Conservation (phyloP, 2,888 invertebrate species). For the Scaptomyza reducta region DNA sequence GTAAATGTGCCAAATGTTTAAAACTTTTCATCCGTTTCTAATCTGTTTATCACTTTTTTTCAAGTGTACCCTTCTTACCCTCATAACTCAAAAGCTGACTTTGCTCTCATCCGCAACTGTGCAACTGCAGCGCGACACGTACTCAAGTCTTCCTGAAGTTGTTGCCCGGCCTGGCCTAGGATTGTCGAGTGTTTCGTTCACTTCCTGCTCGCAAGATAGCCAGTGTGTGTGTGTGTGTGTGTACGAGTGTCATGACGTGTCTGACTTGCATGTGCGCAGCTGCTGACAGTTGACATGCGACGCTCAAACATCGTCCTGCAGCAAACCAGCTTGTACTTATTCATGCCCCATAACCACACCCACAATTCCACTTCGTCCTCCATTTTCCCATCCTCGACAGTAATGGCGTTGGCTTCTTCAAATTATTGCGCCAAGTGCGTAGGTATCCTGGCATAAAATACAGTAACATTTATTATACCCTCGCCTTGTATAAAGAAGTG, state of each 20-base stretch:
- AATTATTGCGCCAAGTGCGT: constrained; percentile 55
- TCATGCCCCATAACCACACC: constrained; percentile 34
- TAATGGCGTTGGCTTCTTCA: constrained; percentile 53
- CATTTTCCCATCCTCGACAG: background rate
- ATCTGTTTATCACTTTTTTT: background rate
- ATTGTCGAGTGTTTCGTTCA: constrained; percentile 63
- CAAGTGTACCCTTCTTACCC: constrained; percentile 2
- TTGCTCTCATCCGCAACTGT: constrained; percentile 18
- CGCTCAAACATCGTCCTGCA: constrained; percentile 58
- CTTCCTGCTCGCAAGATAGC: constrained; percentile 54
- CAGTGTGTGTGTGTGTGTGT: constrained; percentile 15
- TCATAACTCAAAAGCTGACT: constrained; percentile 16
- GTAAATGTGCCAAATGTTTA: no score
- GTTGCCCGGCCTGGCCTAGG: constrained; percentile 44
- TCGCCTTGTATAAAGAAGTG: background rate
- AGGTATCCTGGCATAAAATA: constrained; percentile 53
- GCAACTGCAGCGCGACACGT: constrained; percentile 51
- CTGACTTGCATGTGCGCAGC: constrained; percentile 73
- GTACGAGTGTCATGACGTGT: constrained; percentile 64
- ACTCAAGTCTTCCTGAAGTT: constrained; percentile 64
- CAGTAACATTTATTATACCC: constrained; percentile 50
- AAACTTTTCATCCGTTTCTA: no score
- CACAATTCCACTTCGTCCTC: background rate
- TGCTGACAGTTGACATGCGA: constrained; percentile 75
- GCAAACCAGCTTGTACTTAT: constrained; percentile 43